Evolutionary conservation across 1,140 invertebrate species (phyloP).

Genomic region (Stegodyphus dumicola): DNA sequence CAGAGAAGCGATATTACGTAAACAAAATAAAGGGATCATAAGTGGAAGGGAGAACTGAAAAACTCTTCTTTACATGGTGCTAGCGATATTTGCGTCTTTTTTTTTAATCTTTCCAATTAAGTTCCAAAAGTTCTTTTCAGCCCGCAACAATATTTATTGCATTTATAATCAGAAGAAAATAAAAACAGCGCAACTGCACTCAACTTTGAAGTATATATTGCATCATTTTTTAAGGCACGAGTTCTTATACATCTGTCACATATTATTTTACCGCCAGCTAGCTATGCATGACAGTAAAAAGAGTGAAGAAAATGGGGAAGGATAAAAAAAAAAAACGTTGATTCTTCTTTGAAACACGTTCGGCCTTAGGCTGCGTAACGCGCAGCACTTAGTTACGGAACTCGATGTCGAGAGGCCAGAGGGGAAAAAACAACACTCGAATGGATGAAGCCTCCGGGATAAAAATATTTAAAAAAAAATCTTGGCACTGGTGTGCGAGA

Average conservation of each 20-base stretch:
- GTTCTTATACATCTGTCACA: constrained; percentile 55
- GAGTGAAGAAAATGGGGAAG: constrained; percentile 7
- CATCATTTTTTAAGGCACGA: not conserved
- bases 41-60: no score
- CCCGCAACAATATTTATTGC: no score
- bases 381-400: constrained; percentile 32
- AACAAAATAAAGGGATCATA: no score
- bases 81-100: no score
- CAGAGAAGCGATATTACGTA: no score
- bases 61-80: no score
- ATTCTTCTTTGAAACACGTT: not conserved
- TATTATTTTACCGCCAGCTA: constrained; percentile 19
- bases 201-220: not conserved
- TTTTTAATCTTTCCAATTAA: no score
- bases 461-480: constrained; percentile 15
- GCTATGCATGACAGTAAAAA: constrained; percentile 19
- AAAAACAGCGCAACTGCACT: not conserved
- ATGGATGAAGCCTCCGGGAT: not conserved
- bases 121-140: no score
- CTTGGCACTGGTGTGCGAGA: not conserved
- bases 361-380: not conserved
- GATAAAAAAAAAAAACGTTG: constrained; percentile 10
- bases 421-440: constrained; percentile 32
- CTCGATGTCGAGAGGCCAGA: constrained; percentile 29
- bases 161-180: not conserved